phyloP scores from a whole-genome alignment of 2,113 vertebrate genomes.

The Macrotis lagotis region DNA sequence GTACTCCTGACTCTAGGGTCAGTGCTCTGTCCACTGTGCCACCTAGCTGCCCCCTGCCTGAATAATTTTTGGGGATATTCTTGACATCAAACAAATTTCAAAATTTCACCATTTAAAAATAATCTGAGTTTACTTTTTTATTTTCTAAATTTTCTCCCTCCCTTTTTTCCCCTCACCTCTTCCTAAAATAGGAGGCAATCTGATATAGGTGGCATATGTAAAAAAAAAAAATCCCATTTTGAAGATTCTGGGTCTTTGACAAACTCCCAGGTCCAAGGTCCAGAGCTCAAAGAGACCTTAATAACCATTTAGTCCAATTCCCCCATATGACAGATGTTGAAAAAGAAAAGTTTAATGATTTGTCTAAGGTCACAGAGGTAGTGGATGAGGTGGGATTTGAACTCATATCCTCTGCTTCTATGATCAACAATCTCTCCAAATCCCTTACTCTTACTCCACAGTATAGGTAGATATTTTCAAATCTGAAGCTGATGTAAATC shows the following conservation, averaged over 20 bases:
- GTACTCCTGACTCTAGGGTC: too few relatives aligned
- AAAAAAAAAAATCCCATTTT: too few relatives aligned
- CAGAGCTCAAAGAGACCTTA: neutral
- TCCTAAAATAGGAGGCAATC: too few relatives aligned
- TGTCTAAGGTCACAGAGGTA: neutral
- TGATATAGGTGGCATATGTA: too few relatives aligned
- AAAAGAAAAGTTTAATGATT: neutral
- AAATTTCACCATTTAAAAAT: too few relatives aligned
- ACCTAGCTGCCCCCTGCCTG: too few relatives aligned
- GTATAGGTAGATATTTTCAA: conserved; percentile 23
- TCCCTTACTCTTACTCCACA: neutral
- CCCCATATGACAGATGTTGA: neutral
- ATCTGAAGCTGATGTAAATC: conserved; percentile 9
- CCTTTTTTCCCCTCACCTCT: too few relatives aligned
- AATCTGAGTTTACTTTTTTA: too few relatives aligned
- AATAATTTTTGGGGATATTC: neutral
- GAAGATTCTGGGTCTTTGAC: neutral
- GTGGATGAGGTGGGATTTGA: neutral
- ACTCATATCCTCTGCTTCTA: neutral
- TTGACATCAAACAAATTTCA: neutral
- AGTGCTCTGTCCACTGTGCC: too few relatives aligned
- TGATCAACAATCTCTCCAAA: neutral
- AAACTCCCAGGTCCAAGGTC: neutral
- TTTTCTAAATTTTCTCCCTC: too few relatives aligned
- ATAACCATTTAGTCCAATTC: neutral